Base-by-base conservation (phyloP, 2,797 vertebrate genomes). In the Ctenopoma multispine region DNA sequence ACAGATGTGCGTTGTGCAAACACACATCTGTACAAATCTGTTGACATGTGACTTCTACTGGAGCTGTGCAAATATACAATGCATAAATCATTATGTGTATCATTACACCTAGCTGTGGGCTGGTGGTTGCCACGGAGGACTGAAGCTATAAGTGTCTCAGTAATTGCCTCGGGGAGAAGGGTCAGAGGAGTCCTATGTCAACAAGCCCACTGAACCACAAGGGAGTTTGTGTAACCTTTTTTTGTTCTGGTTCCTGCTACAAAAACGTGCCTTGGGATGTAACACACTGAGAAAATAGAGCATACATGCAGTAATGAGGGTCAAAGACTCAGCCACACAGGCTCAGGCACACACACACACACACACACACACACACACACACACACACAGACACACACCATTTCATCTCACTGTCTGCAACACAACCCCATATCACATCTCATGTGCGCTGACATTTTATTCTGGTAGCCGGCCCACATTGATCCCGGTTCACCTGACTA, bases 401-500 rank as follows among this genome's bases (percentile, higher is more conserved):
- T 49, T 57, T 80, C 67, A 73, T 58, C 1, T 20, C 40, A 53
- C 24, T 18, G 36, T 59, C 36, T 54, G 75, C 67, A 83, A 82
- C 80, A 78, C 31, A 58, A 67, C 51, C 49, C 69, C 64, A 48
- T 49, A 61, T 79, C 79, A 56, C 71, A 77, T 80, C 81, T 72
- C 75, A 36, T 15, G 49, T 8, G 69, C 40, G 7, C 70, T 77
- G 82, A 85, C 82, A 66, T 86, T 81, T 81, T 78, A 90, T 86
- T 87, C 83, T 78, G 72, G 61, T 67, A 46, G 62, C 73, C 1
- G 4, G 50, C 66, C 79, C 68, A 65, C 69, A 84, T 63, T 87
- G 85, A 88, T 87, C 87, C 77, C 6, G 48, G 79, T 72, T 87
- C 87, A 89, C 81, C 81, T 77, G 85, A 70, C 82, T 51, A 24